A percentile compares a stretch with the other conserved stretches of the same genome.
phyloP scores from a whole-genome alignment of 2,113 vertebrate genomes.

The Sorex araneus region DNA sequence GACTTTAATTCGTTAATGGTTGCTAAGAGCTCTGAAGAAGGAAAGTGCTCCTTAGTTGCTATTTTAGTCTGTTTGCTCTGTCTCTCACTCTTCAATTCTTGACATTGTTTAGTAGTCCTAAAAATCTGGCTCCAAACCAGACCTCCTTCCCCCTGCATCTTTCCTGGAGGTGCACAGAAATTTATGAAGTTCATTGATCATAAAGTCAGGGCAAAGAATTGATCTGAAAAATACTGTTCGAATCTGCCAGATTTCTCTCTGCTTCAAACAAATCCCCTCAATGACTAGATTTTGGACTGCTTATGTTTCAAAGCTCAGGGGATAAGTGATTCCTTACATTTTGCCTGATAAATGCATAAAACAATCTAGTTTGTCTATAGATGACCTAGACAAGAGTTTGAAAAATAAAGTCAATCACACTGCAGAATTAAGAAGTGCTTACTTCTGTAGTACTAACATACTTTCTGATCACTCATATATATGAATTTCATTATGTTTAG shows the following conservation, averaged over 20 bases:
- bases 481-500: neutral
- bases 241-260: neutral
- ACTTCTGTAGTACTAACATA: neutral
- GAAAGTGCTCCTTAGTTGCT: constrained; percentile 46
- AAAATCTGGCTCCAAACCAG: neutral
- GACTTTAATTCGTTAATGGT: constrained; percentile 59
- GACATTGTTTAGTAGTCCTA: constrained; percentile 10
- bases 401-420: neutral
- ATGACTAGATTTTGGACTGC: neutral
- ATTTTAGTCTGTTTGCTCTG: constrained; percentile 44
- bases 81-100: constrained; percentile 40
- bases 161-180: neutral
- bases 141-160: neutral
- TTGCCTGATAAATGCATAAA: neutral
- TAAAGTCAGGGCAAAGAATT: neutral
- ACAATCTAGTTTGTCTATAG: neutral
- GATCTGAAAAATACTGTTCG: neutral
- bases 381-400: neutral
- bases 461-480: neutral
- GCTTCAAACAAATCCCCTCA: constrained; percentile 7
- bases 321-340: neutral
- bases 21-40: constrained; percentile 61
- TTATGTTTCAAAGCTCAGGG: neutral
- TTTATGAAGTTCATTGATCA: neutral
- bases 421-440: neutral